Base-by-base conservation (phyloP, 2,113 vertebrate species). In the Ranitomeya variabilis region DNA sequence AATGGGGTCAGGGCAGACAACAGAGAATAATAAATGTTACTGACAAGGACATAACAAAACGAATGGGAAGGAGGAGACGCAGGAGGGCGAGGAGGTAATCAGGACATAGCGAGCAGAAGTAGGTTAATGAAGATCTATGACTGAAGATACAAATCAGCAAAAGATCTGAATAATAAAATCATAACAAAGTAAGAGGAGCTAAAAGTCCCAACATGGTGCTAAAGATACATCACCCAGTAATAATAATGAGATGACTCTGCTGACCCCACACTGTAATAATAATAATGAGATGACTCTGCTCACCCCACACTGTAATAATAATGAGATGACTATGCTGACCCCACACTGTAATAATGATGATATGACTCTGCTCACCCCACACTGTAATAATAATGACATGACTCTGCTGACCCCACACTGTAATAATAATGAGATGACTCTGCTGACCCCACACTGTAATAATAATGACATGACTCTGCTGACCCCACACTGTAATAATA, bases 41-140 rank as follows among this genome's bases (percentile, higher is more conserved):
- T 37, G 23, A 19, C 80, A 82, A 82, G 57, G 55, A 80, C 55
- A 37, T 9, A 31, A 60, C 23, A 80, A 37, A 16, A 80, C 16
- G 26, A 12, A 31, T 16, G 3, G 3, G 79, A 3, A 19, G 59
- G 80, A 16, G 12, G 79, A 18, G 14, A 10, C 0, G 57, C 15
- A 15, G 80, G 26, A 80, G n/a, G 55, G 6, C 11, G n/a, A 31
- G 79, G 23, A 37, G 57, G 57, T 45, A 82, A 82, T 64, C 59
- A 64, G 80, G 80, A 60, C 57, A 82, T 1, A 13, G 26, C 4
- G 79, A 26, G 57, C 79, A 80, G 51, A 82, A 64, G 31, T 82
- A 82, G 55, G 80, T 82, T 45, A 59, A 4, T 18, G 16, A 82
- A 82, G 80, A 82, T 64, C 26, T 64, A 82, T 45, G 18, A 82